Evolutionary conservation across 1,140 invertebrate species (phyloP), one percentile per base, ranked within the genome.

Genomic region (Bicyclus anynana): DNA sequence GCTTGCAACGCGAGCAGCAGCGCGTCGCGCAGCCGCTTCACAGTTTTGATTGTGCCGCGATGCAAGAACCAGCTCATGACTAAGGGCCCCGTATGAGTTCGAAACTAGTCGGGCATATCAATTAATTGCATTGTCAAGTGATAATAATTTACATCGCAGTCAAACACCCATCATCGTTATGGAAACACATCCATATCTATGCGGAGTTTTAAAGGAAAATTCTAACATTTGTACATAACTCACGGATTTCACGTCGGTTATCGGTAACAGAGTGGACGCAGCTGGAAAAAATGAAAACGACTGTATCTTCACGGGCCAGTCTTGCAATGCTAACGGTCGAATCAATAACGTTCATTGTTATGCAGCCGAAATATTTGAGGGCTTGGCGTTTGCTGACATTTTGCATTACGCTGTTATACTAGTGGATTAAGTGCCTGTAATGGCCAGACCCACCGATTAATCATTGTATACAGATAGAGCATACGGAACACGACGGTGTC

Each of bases 321-420:
- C 40, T 5, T 44, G 17, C 16, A 44, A 14, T 40, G 13, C 35
- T n/a, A 40, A 20, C 18, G 42, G 47, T 37, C 38, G 27, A 63
- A 60, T 65, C 57, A 65, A 65, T 60, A 65, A 33, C 33, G 51
- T 35, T 59, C 57, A 56, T 60, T 56, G 56, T 59, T 50, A 64
- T 62, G 33, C 53, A 21, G 37, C 49, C 42, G 20, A 44, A 52
- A 57, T 42, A 52, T 26, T 33, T 53, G 48, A 46, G 48, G 38
- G 50, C 46, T 44, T 16, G 23, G 53, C 33, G 48, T 5, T 21
- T 13, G 23, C 14, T 10, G 17, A 37, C 33, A 40, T 29, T 44
- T 56, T 46, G 23, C 7, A 2, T 2, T 23, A 23, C 23, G 23
- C 23, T 23, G 7, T 23, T 23, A 23, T 23, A 4, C 2, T 23